Conservation (phyloP, 1,140 invertebrate genomes). For the Druon quercuslanigerum region DNA sequence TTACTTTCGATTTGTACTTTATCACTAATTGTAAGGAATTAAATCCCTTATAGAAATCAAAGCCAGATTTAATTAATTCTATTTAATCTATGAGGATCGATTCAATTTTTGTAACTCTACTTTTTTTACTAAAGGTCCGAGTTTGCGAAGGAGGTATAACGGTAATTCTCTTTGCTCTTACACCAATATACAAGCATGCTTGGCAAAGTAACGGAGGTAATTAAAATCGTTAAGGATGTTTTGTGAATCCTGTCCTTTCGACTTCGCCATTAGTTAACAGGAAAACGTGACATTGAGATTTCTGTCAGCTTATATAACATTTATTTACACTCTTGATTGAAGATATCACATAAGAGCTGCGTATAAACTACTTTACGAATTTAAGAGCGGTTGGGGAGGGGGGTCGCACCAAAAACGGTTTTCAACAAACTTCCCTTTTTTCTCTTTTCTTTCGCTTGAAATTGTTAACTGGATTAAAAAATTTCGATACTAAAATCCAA, state of each 20-base stretch:
- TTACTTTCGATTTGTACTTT: too few species aligned
- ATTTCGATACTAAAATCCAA: too few species aligned
- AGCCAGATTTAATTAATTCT: not conserved
- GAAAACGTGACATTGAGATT: conserved; percentile 37
- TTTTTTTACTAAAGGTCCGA: not conserved
- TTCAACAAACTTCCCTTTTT: too few species aligned
- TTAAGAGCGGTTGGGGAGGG: too few species aligned
- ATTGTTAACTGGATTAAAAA: too few species aligned
- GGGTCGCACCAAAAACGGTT: too few species aligned
- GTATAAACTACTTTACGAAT: too few species aligned
- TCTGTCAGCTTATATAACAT: not conserved
- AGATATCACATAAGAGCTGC: not conserved
- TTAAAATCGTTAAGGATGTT: conserved; percentile 60
- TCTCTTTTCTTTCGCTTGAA: too few species aligned
- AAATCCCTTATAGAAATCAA: not conserved
- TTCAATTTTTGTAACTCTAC: not conserved
- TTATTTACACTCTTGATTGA: not conserved
- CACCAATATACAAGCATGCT: conserved; percentile 37
- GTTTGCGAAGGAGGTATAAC: conserved; percentile 40
- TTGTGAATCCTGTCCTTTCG: conserved; percentile 46
- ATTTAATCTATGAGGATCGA: not conserved
- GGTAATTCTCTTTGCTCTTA: conserved; percentile 46
- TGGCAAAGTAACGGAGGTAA: conserved; percentile 56
- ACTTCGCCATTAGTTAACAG: conserved; percentile 32
- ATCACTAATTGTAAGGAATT: too few species aligned